Evolutionary conservation across 2,113 vertebrate genomes (phyloP), one percentile per base, ranked within the genome.

Genomic region (Lathamus discolor): DNA sequence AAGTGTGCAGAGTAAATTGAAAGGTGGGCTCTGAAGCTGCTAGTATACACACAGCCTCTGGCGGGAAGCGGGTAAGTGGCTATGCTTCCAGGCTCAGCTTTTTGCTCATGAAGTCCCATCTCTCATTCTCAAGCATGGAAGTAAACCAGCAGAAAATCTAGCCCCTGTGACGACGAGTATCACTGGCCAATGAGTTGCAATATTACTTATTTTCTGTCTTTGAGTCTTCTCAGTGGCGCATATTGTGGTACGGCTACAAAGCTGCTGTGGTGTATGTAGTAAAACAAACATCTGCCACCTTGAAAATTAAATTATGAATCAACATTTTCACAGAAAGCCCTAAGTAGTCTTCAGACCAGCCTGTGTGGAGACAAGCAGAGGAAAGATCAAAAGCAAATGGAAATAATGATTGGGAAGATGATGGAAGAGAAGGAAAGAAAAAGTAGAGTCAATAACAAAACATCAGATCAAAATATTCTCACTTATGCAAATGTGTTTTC

Each of bases 181-280:
- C 59, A 51, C 28, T 37, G 35, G 33, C 6, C 55, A 66, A 25
- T 39, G 17, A 95, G 13, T 11, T 37, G 46, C 9, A 61, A 43
- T 33, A 41, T 54, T n/a, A 25, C 41, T 83, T 46, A 16, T 73
- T 93, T 83, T 81, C 24, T 59, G 1, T 74, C 35, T 61, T 19
- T 55, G 25, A 55, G 10, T 39, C 9, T 44, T 81, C 46, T 90
- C 0, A 0, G 2, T 41, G 19, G 13, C 49, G 14, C 22, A 44
- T 0, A 0, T 66, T 73, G 79, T 67, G 68, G 11, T 20, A 48
- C 0, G 0, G 3, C 54, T 86, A 11, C 43, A 61, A 72, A 54
- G 4, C 3, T 75, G n/a, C 27, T 18, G 9, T 70, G 17, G 18
- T n/a, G 33, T 18, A 20, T 17, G 11, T 12, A 51, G 25, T 24